Conservation (phyloP, 2,797 vertebrate genomes). For the Brachymystax lenok region DNA sequence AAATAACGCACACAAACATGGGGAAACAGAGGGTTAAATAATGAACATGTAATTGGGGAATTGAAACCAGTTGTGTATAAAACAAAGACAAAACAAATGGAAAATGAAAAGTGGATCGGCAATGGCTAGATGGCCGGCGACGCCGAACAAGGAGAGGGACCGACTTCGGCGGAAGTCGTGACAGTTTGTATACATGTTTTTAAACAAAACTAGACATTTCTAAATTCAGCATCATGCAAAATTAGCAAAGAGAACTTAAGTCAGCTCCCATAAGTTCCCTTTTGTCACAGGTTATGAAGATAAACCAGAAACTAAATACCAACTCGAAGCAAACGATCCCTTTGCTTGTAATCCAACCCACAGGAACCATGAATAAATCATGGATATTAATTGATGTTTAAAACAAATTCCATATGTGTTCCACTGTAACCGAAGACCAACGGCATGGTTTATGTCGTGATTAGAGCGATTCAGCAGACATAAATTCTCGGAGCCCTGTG, state of each 20-base stretch:
- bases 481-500: conserved; percentile 41
- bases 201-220: too few relatives aligned
- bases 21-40: too few relatives aligned
- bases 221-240: neutral
- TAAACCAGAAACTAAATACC: conserved; percentile 37
- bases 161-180: too few relatives aligned
- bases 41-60: too few relatives aligned
- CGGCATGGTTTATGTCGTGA: conserved; percentile 28
- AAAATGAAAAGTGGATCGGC: too few relatives aligned
- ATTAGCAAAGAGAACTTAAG: conserved; percentile 13
- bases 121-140: too few relatives aligned
- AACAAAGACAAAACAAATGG: too few relatives aligned
- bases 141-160: too few relatives aligned
- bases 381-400: conserved; percentile 52
- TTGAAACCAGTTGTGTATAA: too few relatives aligned
- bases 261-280: conserved; percentile 17
- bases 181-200: neutral
- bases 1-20: too few relatives aligned
- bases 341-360: conserved; percentile 10
- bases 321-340: conserved; percentile 17
- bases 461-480: conserved; percentile 38
- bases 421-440: conserved; percentile 40
- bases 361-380: conserved; percentile 33
- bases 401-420: conserved; percentile 51
- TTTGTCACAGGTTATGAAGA: conserved; percentile 37